Conservation (phyloP, 1,140 invertebrate species). For the Trichonephila clavipes region DNA sequence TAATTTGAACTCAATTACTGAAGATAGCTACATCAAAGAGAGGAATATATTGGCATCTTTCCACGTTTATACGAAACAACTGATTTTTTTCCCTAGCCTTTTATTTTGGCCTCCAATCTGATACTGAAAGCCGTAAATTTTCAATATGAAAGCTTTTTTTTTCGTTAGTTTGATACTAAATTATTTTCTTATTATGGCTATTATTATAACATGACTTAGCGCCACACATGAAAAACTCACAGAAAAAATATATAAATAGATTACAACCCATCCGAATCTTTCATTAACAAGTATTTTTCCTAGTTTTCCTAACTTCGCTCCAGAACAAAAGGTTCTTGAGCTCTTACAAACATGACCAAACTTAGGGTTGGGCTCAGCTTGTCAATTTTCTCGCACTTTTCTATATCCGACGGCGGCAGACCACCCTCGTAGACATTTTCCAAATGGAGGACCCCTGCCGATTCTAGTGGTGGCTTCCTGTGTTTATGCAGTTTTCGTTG, state of each 20-base stretch:
- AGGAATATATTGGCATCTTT: too few species aligned
- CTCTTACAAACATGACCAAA: constrained; percentile 51
- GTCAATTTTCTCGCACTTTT: constrained; percentile 57
- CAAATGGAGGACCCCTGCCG: constrained; percentile 53
- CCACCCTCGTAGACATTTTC: constrained; percentile 67
- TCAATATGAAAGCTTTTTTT: too few species aligned
- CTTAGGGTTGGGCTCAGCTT: constrained; percentile 47
- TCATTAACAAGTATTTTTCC: background rate
- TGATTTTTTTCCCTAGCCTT: too few species aligned
- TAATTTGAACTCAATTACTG: too few species aligned
- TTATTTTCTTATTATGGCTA: too few species aligned
- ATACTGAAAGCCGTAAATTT: too few species aligned
- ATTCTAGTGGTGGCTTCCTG: constrained; percentile 56
- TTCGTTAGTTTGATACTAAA: too few species aligned
- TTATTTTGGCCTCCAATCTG: too few species aligned
- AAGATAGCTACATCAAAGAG: too few species aligned
- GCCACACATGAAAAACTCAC: too few species aligned
- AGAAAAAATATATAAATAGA: background rate
- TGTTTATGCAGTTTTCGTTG: constrained; percentile 46
- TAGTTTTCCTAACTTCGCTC: background rate
- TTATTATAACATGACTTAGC: too few species aligned
- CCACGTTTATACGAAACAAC: too few species aligned
- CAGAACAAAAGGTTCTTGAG: background rate
- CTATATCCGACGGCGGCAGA: constrained; percentile 6
- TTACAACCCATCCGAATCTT: background rate